Percentiles rank a stretch among this genome's conserved stretches.
phyloP scores from a whole-genome alignment of 37 sponge, comb jelly and placozoan species.

The Ephydatia muelleri region DNA sequence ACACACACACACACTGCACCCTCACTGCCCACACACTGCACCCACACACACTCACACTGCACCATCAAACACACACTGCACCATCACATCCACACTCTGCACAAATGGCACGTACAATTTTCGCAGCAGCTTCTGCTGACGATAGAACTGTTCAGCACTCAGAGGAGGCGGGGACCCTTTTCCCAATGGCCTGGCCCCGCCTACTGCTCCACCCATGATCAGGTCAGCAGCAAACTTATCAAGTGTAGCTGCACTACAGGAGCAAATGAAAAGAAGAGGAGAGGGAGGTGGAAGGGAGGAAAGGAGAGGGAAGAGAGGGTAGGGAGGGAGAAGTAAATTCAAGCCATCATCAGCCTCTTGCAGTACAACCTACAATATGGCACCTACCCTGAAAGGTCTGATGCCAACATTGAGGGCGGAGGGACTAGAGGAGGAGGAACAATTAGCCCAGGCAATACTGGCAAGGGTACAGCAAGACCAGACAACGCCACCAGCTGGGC shows the following conservation, averaged over 20 bases:
- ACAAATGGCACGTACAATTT: conserved; percentile 33
- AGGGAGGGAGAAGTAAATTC: background rate
- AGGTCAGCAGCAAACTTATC: conserved; percentile 33
- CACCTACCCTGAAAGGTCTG: background rate
- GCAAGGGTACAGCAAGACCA: background rate
- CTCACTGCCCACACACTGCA: conserved; percentile 16
- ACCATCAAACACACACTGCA: conserved; percentile 29
- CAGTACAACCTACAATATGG: background rate
- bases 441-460: background rate
- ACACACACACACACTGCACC: conserved; percentile 18
- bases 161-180: conserved; percentile 56
- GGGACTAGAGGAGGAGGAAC: background rate
- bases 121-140: conserved; percentile 55
- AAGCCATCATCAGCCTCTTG: background rate
- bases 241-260: conserved; percentile 5
- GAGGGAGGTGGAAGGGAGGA: background rate
- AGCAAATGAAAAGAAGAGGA: background rate
- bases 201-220: conserved; percentile 12
- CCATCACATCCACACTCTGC: no score
- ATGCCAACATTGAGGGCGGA: background rate
- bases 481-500: background rate
- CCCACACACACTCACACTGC: conserved; percentile 9
- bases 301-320: background rate
- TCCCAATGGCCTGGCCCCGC: background rate
- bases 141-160: conserved; percentile 70